Evolutionary conservation across 30 jellyfish, hydroid and myxozoan genomes (phyloP).

Genomic region (Hydra vulgaris): DNA sequence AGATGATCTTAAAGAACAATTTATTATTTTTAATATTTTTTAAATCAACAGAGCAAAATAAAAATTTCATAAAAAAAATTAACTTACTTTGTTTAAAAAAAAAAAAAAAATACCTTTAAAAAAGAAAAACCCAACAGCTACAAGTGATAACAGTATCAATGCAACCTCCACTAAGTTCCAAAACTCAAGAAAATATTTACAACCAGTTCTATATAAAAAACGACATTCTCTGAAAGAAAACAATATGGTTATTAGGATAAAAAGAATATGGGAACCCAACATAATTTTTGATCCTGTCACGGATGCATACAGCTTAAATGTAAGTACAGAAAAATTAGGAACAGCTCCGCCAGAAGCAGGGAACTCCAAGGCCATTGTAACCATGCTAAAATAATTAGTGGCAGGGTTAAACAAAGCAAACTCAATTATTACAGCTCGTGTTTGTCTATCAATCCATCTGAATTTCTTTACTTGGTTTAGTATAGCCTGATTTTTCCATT

Average conservation of each 20-base stretch:
- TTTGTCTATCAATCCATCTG: constrained; percentile 88
- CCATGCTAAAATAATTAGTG: constrained; percentile 76
- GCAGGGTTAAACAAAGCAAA: constrained; percentile 76
- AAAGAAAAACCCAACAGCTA: constrained; percentile 81
- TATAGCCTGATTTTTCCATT: constrained; percentile 47
- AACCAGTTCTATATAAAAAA: constrained; percentile 33
- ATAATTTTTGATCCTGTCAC: constrained; percentile 66
- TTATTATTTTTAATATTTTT: no score
- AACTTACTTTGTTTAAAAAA: no score
- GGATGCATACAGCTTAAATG: constrained; percentile 78
- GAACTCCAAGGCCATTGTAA: constrained; percentile 71
- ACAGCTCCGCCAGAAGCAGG: constrained; percentile 93
- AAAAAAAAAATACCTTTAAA: not conserved
- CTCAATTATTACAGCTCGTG: constrained; percentile 76
- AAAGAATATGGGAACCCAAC: constrained; percentile 71
- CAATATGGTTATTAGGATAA: constrained; percentile 36
- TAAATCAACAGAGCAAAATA: no score
- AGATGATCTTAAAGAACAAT: not conserved
- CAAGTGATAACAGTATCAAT: constrained; percentile 47
- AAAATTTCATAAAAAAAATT: no score
- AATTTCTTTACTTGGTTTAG: constrained; percentile 33
- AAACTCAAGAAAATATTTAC: constrained; percentile 56
- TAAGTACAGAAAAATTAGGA: constrained; percentile 56
- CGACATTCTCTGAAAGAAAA: constrained; percentile 57
- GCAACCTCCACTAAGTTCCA: constrained; percentile 82